Evolutionary conservation across 1,140 invertebrate species (phyloP).

Genomic region (Drosophila funebris): DNA sequence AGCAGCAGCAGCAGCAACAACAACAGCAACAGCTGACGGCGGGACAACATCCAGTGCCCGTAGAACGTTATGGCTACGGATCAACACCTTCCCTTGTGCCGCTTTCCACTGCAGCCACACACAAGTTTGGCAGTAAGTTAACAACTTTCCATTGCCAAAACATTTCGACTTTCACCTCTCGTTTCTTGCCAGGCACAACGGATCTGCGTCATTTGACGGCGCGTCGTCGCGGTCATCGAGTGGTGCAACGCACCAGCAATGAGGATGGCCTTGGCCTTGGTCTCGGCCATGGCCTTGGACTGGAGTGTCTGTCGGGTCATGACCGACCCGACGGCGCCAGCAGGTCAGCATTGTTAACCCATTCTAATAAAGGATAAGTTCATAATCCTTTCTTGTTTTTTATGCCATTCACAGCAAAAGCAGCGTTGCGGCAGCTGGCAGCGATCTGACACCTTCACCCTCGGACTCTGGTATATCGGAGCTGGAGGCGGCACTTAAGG

Average conservation of each 20-base stretch:
- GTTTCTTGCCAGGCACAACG: slow-evolving; percentile 58
- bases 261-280: slow-evolving; percentile 43
- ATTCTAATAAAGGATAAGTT: background rate
- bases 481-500: slow-evolving; percentile 89
- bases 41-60: slow-evolving; percentile 27
- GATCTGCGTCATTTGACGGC: slow-evolving; percentile 70
- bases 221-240: slow-evolving; percentile 56
- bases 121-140: slow-evolving; percentile 81
- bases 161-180: background rate
- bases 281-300: slow-evolving; percentile 17
- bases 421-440: slow-evolving; percentile 51
- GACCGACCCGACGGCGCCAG: slow-evolving; percentile 52
- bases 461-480: slow-evolving; percentile 93
- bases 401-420: slow-evolving; percentile 34
- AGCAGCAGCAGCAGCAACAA: slow-evolving; percentile 31
- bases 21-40: slow-evolving; percentile 26
- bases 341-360: slow-evolving; percentile 28
- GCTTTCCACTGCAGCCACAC: slow-evolving; percentile 49
- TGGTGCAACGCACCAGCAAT: slow-evolving; percentile 52
- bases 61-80: slow-evolving; percentile 76
- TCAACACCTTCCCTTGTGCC: slow-evolving; percentile 77
- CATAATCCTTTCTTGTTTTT: background rate
- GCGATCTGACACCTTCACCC: slow-evolving; percentile 89
- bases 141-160: background rate
- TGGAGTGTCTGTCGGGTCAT: slow-evolving; percentile 24